Percentiles rank a stretch among this genome's conserved stretches.
phyloP scores from a whole-genome alignment of 2,888 invertebrate species.

The Autographa gamma region DNA sequence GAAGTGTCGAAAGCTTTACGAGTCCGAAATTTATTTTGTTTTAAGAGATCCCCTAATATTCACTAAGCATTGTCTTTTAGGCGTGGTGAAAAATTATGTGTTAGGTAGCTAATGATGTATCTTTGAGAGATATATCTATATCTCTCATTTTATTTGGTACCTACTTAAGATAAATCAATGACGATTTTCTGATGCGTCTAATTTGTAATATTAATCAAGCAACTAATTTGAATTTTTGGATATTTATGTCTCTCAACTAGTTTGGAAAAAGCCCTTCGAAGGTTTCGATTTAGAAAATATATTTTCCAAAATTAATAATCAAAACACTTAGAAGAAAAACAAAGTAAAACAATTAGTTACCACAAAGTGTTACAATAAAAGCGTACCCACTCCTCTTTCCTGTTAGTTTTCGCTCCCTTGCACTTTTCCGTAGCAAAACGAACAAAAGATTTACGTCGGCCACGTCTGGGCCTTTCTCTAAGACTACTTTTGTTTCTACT shows the following conservation, averaged over 20 bases:
- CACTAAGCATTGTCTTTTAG: conserved; percentile 70
- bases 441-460: conserved; percentile 81
- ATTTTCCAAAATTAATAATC: conserved; percentile 41
- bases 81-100: conserved; percentile 54
- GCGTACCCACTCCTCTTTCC: conserved; percentile 75
- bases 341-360: conserved; percentile 79
- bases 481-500: conserved; percentile 62
- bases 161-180: not conserved
- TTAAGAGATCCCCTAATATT: conserved; percentile 73
- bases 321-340: conserved; percentile 40
- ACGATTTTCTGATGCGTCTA: not conserved
- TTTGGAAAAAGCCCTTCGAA: not conserved
- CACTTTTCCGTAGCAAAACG: conserved; percentile 79
- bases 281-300: not conserved
- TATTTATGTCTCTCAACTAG: too few relatives aligned
- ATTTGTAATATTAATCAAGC: too few relatives aligned
- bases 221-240: too few relatives aligned
- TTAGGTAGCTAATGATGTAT: conserved; percentile 29
- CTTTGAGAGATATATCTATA: not conserved
- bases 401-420: conserved; percentile 83
- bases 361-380: conserved; percentile 74
- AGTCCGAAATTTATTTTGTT: conserved; percentile 81
- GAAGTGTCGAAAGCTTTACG: conserved; percentile 86
- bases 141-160: too few relatives aligned
- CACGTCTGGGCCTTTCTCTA: conserved; percentile 73